Conservation (phyloP, 2,797 vertebrate genomes). For the Onychomys arenicola region DNA sequence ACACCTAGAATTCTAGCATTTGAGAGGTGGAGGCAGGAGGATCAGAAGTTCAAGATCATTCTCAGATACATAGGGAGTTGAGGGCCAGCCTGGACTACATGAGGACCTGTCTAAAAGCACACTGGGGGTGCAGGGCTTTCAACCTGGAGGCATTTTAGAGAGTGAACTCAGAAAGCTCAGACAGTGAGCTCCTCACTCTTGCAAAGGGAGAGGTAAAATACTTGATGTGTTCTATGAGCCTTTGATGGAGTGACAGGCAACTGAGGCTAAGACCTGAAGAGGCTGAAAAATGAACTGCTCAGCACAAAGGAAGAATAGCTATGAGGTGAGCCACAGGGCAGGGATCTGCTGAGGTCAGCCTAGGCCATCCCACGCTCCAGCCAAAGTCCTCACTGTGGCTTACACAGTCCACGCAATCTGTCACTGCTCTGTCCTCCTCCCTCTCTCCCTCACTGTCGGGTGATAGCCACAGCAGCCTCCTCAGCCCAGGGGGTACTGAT, state of each 20-base stretch:
- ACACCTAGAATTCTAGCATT: not conserved
- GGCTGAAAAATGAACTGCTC: accelerated
- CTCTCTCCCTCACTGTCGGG: not conserved
- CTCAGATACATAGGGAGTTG: not conserved
- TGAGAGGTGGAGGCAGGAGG: not conserved
- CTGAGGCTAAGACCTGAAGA: not conserved
- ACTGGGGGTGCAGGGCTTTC: not conserved
- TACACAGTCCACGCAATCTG: accelerated
- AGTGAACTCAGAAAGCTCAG: not conserved
- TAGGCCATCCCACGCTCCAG: not conserved
- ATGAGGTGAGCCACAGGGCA: not conserved
- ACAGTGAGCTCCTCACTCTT: accelerated
- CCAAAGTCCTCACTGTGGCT: not conserved
- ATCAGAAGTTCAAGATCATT: not conserved
- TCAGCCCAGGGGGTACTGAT: accelerated
- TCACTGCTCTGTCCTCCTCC: not conserved
- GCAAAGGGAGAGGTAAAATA: not conserved
- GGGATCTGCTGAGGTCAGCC: not conserved
- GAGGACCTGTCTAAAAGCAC: not conserved
- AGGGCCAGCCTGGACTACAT: not conserved
- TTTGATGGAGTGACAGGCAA: accelerated
- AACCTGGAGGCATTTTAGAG: not conserved
- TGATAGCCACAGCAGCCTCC: not conserved
- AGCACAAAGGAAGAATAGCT: accelerated
- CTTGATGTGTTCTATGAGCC: not conserved